Base-by-base conservation (phyloP, 1,140 invertebrate genomes). In the Tetragnatha versicolor region DNA sequence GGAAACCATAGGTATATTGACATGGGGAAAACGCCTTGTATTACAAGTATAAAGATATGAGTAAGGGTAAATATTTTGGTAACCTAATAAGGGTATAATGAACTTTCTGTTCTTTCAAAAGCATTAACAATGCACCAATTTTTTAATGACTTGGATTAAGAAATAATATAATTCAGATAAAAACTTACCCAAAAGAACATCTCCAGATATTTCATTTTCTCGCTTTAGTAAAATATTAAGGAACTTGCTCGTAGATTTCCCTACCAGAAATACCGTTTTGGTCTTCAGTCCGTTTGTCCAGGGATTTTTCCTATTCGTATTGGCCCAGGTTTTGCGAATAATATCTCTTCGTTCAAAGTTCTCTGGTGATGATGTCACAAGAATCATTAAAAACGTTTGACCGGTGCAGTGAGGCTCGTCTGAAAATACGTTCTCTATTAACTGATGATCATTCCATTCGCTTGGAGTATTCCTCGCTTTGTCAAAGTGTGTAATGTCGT, bases 181-280 rank as follows among this genome's bases (percentile, higher is more conserved):
- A 72, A 10, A 49, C 58, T 76, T 53, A 76, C 73, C 73, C 20
- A 53, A 14, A 12, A 95, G 81, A n/a, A 95, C 88, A 83, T 95
- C 94, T 2, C 87, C 85, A 83, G n/a, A 61, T 39, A 49, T 47
- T 65, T 75, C 51, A 4, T 49, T 61, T 79, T 69, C 70, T 14
- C 49, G 42, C 20, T 82, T 63, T 2, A 80, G 4, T 0, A 61
- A 27, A 14, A 45, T 37, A 29, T 58, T 81, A 3, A 63, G 17
- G 7, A 58, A 60, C 17, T 29, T 22, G 22, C 14, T 68, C 1
- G n/a, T 29, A 5, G 31, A 63, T 6, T 20, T 17, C 25, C 79
- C 81, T 1, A 81, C 31, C n/a, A 81, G 27, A 53, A 81, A 82
- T 3, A 79, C 4, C 0, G 58, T 70, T 27, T 58, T 53, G 2